Evolutionary conservation across 37 sponge, comb jelly and placozoan species (phyloP).

Genomic region (Amphimedon queenslandica): DNA sequence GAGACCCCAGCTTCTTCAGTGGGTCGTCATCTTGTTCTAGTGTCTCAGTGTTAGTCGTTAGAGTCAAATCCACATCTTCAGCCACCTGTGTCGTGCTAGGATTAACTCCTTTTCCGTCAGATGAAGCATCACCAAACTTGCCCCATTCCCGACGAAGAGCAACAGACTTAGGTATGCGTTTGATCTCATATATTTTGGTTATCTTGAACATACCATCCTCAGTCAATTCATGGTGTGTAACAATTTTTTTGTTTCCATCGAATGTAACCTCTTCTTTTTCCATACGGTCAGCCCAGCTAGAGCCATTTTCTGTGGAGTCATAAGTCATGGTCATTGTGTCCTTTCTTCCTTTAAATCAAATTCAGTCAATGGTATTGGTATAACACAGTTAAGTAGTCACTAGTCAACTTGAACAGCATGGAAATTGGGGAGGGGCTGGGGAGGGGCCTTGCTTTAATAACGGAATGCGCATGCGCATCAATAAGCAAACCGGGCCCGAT

Average conservation of each 20-base stretch:
- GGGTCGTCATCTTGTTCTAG: conserved; percentile 78
- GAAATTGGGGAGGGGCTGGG: too few species aligned
- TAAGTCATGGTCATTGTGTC: too few species aligned
- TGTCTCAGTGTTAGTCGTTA: conserved; percentile 79
- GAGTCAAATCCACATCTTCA: conserved; percentile 86
- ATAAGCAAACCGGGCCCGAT: too few species aligned
- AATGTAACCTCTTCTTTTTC: too few species aligned
- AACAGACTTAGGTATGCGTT: conserved; percentile 66
- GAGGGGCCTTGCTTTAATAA: too few species aligned
- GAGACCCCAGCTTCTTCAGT: conserved; percentile 63
- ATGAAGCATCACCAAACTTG: conserved; percentile 85
- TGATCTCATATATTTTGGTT: conserved; percentile 58
- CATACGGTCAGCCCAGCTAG: too few species aligned
- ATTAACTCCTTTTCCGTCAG: conserved; percentile 62
- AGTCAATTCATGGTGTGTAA: conserved; percentile 44
- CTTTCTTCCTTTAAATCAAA: too few species aligned
- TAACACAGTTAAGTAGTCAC: too few species aligned
- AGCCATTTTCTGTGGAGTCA: too few species aligned
- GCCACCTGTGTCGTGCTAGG: conserved; percentile 74
- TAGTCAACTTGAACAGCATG: too few species aligned
- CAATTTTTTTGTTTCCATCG: conserved; percentile 71
- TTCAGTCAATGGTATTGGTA: too few species aligned
- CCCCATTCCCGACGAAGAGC: conserved; percentile 71
- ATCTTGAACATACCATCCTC: conserved; percentile 69
- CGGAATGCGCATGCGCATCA: too few species aligned